A percentile compares a stretch with the other conserved stretches of the same genome.
Evolutionary conservation across 2,888 invertebrate genomes (phyloP).

Genomic region (Rhimphoctona megacephalus): DNA sequence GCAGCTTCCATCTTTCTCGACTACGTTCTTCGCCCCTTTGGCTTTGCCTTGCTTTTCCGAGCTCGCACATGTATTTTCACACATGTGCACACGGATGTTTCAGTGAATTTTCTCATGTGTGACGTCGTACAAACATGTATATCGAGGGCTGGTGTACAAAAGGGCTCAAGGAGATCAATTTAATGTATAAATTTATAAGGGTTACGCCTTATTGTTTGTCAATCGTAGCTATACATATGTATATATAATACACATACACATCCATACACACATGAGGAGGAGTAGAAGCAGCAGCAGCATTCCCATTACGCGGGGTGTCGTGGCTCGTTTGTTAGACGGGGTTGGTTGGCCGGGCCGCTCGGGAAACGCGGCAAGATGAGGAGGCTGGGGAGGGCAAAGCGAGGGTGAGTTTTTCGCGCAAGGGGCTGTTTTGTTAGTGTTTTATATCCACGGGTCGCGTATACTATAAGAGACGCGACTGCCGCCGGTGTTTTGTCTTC

Average conservation of each 20-base stretch:
- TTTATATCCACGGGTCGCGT: conserved; percentile 76
- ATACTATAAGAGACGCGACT: conserved; percentile 63
- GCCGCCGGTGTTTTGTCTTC: conserved; percentile 76
- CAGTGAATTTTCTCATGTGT: conserved; percentile 74
- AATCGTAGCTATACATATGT: neutral
- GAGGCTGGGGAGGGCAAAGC: conserved; percentile 39
- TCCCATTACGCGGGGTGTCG: conserved; percentile 81
- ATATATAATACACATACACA: neutral
- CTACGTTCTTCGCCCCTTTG: conserved; percentile 58
- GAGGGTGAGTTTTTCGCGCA: conserved; percentile 55
- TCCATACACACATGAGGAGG: conserved; percentile 14
- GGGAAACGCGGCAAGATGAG: conserved; percentile 59
- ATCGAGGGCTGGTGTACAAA: conserved; percentile 22
- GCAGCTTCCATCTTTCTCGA: conserved; percentile 74
- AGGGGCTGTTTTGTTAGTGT: conserved; percentile 80
- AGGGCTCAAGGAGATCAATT: conserved; percentile 1
- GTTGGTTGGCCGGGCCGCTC: conserved; percentile 69
- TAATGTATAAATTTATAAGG: conserved; percentile 13
- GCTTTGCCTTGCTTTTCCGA: conserved; percentile 46
- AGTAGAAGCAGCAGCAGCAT: conserved; percentile 72
- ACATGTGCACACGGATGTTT: conserved; percentile 62
- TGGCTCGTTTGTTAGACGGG: conserved; percentile 82
- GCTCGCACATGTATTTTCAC: conserved; percentile 65
- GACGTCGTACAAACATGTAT: conserved; percentile 74
- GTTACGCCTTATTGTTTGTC: conserved; percentile 26